Percentiles rank a stretch among this genome's conserved stretches.
Conservation (phyloP, 2,113 vertebrate genomes). For the Crotalus tigris region DNA sequence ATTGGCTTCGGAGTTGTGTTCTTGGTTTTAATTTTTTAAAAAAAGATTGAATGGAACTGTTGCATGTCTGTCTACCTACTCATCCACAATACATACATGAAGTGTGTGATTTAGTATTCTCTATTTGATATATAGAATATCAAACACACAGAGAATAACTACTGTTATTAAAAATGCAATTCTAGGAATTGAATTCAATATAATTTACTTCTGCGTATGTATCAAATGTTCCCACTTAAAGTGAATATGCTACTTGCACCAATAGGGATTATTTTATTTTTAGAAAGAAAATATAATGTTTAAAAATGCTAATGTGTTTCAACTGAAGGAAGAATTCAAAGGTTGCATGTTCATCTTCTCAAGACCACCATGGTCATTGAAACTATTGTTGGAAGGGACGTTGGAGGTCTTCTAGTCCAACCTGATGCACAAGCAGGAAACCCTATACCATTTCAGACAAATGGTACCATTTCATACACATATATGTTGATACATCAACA, state of each 20-base stretch:
- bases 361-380: background rate
- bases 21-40: background rate
- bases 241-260: background rate
- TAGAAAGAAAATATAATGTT: background rate
- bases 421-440: background rate
- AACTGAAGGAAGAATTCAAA: background rate
- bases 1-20: slow-evolving; percentile 37
- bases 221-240: background rate
- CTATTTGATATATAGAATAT: background rate
- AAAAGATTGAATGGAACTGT: background rate
- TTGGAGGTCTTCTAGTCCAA: background rate
- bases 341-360: background rate
- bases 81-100: background rate
- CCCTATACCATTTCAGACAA: background rate
- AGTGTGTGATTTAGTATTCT: background rate
- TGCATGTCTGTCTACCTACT: background rate
- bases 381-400: background rate
- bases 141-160: background rate
- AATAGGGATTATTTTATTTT: background rate
- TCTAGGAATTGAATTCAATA: background rate
- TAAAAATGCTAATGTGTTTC: background rate
- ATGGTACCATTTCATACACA: background rate
- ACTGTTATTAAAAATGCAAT: background rate
- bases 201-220: background rate
- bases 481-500: background rate